Evolutionary conservation across 2,797 vertebrate genomes (phyloP), one percentile per base, ranked within the genome.

Genomic region (Psittacula derbiana): DNA sequence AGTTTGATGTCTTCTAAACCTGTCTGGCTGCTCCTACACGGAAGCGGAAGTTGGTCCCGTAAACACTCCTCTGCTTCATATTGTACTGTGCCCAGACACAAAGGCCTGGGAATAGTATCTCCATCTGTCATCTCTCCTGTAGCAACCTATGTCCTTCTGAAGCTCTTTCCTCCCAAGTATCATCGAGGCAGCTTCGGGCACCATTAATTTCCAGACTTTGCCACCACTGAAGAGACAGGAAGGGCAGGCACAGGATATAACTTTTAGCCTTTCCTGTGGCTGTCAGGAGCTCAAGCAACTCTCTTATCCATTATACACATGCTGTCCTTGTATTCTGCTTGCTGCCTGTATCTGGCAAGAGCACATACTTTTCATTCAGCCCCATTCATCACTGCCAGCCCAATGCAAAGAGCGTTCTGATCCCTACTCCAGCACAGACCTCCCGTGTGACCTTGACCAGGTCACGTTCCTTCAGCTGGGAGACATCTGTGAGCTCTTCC

Each of bases 91-190:
- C 33, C 53, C 70, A 90, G 76, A 27, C 0, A 0, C 18, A 40
- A 66, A 80, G 55, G 38, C 31, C 19, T 0, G 0, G 58, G 28
- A 65, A 69, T 40, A 33, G 41, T 60, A 1, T 6, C n/a, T 40
- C 61, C 44, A 14, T 19, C 61, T 60, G 60, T n/a, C 86, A 6
- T 23, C 41, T 31, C 40, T 41, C 50, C 55, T n/a, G 47, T 67
- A 85, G 41, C 64, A 93, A 3, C 19, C 24, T n/a, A 6, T 2
- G 27, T 60, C 60, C 72, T 91, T 60, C 90, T 73, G 69, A 40
- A 58, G 25, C 52, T 91, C 27, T 46, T 82, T 1, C 2, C 36
- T 13, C 23, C 30, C 40, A 80, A 62, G n/a, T 11, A 41, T 9
- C 40, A 14, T 53, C 11, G n/a, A 62, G 30, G 5, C 70, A 80